Conservation (phyloP, 2,888 invertebrate species). For the Oligia latruncula region DNA sequence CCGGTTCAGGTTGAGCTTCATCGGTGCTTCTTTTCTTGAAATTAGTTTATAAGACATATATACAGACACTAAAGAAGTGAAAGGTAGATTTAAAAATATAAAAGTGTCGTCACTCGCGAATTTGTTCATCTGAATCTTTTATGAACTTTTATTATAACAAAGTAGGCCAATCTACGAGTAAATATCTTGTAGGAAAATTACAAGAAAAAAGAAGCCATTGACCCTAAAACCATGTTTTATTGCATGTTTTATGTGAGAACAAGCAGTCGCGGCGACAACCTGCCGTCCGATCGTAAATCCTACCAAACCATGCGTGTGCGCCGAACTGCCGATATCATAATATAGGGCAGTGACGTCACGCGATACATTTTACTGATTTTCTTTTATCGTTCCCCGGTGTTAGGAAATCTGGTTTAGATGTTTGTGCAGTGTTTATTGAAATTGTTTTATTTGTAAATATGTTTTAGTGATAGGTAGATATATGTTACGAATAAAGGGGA, state of each 20-base stretch:
- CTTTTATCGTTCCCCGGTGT: conserved; percentile 49
- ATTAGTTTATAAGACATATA: conserved; percentile 4
- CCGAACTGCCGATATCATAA: conserved; percentile 57
- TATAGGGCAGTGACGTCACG: conserved; percentile 64
- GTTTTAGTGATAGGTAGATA: not conserved
- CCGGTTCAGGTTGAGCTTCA: too few relatives aligned
- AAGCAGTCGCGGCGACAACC: conserved; percentile 46
- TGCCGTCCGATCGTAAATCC: conserved; percentile 57
- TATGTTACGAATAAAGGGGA: not conserved
- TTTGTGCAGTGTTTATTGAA: conserved; percentile 4
- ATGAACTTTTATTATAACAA: conserved; percentile 25
- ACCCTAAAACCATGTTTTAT: conserved; percentile 47
- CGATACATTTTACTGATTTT: conserved; percentile 31
- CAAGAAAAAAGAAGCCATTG: conserved; percentile 21
- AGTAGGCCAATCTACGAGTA: conserved; percentile 19
- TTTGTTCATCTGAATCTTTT: not conserved
- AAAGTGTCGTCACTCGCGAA: conserved; percentile 14
- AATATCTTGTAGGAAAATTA: conserved; percentile 27
- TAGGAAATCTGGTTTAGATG: conserved; percentile 35
- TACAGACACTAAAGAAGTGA: not conserved
- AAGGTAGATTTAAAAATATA: conserved; percentile 19
- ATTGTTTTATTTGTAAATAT: conserved; percentile 26
- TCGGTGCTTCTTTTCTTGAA: not conserved
- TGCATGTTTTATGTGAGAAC: conserved; percentile 49
- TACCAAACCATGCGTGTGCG: conserved; percentile 59